These are phyloP conservation scores for Ctenosaura bakeri DNA, from an alignment of 2,797 vertebrate genomes.

Conservation along the genomic window DNA sequence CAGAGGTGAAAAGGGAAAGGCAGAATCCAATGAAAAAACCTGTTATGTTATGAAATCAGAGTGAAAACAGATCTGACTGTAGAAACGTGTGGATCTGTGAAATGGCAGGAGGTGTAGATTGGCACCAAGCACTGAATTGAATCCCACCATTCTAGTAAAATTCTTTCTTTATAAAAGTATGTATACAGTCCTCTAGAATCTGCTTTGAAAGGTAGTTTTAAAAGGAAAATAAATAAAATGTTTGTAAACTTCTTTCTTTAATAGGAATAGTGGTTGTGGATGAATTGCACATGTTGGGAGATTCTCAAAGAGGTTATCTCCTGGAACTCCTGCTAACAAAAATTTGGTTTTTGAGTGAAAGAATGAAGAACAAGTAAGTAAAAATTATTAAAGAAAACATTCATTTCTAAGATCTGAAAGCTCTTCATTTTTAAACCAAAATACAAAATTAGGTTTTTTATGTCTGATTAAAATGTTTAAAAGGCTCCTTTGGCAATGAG, in stretches of 20 bases:
- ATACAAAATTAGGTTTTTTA: background rate
- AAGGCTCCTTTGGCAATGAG: background rate
- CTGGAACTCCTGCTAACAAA: conserved; percentile 96
- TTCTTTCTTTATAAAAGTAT: background rate
- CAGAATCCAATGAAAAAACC: no score
- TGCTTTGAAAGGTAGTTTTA: background rate
- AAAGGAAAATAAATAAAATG: conserved; percentile 30
- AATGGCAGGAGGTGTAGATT: no score
- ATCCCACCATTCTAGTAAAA: no score
- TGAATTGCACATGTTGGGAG: conserved; percentile 96
- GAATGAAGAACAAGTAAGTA: conserved; percentile 78
- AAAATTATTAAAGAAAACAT: background rate
- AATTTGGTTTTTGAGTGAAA: conserved; percentile 89
- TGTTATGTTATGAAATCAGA: no score
- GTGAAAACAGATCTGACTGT: no score
- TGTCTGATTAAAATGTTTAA: background rate
- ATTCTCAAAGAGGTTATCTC: conserved; percentile 93
- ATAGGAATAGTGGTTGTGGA: conserved; percentile 96
- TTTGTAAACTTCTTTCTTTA: conserved; percentile 38
- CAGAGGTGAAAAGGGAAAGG: no score
- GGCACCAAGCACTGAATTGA: no score
- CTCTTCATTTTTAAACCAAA: background rate
- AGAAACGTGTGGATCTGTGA: no score
- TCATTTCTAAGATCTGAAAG: conserved; percentile 38
- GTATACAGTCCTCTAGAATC: background rate